Evolutionary conservation across 2,888 invertebrate species (phyloP).

Genomic region (Agriopis leucophaearia): DNA sequence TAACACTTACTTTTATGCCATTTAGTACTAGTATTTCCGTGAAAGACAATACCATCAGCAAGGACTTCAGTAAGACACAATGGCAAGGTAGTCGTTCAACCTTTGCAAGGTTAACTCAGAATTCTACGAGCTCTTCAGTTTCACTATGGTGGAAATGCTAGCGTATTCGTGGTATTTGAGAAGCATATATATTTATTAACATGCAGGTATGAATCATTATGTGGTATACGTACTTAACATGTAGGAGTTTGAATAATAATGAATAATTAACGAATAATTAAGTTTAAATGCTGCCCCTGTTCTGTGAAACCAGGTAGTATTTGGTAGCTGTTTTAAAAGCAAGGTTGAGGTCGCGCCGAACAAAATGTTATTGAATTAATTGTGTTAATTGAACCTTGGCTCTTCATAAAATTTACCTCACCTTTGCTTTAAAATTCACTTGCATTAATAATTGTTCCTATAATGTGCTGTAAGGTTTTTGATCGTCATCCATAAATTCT

Average conservation of each 20-base stretch:
- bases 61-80: slow-evolving; percentile 13
- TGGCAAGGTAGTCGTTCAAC: slow-evolving; percentile 12
- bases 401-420: slow-evolving; percentile 38
- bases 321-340: slow-evolving; percentile 37
- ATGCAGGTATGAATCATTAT: slow-evolving; percentile 15
- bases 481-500: no score
- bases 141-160: background rate
- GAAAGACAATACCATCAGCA: slow-evolving; percentile 11
- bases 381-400: slow-evolving; percentile 38
- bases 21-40: slow-evolving; percentile 5
- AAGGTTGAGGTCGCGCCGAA: slow-evolving; percentile 40
- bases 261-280: slow-evolving; percentile 27
- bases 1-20: background rate
- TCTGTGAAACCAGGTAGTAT: slow-evolving; percentile 41
- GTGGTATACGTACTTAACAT: background rate
- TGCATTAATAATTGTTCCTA: background rate
- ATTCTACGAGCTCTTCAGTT: background rate
- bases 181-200: no score
- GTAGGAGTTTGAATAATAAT: slow-evolving; percentile 4
- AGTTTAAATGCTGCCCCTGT: slow-evolving; percentile 36
- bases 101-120: background rate
- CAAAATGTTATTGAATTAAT: slow-evolving; percentile 40
- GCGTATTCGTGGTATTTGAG: background rate
- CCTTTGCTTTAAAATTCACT: slow-evolving; percentile 20
- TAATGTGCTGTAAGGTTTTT: no score